A percentile compares a stretch with the other conserved stretches of the same genome.
Conservation (phyloP, 2,113 vertebrate species). For the Scalopus aquaticus region DNA sequence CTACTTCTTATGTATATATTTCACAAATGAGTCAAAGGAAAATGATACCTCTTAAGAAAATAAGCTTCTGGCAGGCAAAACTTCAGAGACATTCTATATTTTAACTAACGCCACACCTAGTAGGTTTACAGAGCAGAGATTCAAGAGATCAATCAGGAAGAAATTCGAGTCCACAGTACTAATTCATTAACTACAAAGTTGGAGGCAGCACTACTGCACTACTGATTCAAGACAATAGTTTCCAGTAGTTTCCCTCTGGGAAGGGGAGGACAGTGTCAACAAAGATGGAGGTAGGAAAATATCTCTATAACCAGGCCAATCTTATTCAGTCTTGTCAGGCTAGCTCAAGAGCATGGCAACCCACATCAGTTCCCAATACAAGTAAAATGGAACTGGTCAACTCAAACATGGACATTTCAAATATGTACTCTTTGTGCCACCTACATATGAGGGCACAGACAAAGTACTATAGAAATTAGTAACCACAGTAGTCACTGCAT, state of each 20-base stretch:
- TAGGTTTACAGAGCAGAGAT: background rate
- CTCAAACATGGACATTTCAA: background rate
- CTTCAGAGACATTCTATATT: background rate
- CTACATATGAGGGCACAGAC: background rate
- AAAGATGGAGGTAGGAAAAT: background rate
- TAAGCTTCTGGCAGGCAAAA: background rate
- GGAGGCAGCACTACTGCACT: background rate
- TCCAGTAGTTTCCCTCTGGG: background rate
- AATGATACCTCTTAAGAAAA: conserved; percentile 38
- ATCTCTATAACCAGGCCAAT: background rate
- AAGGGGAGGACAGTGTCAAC: background rate
- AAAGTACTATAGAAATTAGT: background rate
- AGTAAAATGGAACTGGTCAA: background rate
- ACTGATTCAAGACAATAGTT: background rate
- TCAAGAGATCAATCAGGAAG: background rate
- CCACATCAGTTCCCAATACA: background rate
- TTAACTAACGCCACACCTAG: background rate
- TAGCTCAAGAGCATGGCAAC: background rate
- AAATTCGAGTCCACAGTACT: background rate
- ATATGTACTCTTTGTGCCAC: background rate
- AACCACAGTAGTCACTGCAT: accelerated
- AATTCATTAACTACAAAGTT: background rate
- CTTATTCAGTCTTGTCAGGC: background rate
- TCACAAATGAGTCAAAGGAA: conserved; percentile 67
- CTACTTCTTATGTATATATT: conserved; percentile 51